These are phyloP conservation scores for Nothoprocta pentlandii DNA, from an alignment of 2,113 vertebrate genomes.

Conservation along the genomic window DNA sequence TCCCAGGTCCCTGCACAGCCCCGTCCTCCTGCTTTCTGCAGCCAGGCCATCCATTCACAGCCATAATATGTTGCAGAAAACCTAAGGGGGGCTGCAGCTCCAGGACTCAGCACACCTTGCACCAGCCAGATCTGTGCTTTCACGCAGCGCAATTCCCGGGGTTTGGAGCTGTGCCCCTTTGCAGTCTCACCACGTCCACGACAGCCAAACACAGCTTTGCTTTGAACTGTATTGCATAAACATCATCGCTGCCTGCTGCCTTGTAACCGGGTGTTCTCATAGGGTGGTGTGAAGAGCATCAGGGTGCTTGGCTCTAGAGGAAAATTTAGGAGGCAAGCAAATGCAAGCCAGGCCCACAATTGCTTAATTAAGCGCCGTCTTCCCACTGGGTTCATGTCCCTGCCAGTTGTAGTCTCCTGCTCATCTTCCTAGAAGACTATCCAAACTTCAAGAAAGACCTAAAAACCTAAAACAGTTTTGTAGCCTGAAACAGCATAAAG, in stretches of 20 bases:
- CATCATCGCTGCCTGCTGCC: not conserved
- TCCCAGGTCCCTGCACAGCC: not conserved
- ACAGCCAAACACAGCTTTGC: not conserved
- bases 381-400: not conserved
- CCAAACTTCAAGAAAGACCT: not conserved
- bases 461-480: not conserved
- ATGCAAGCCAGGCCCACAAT: accelerated
- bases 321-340: not conserved
- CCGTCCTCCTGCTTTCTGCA: not conserved
- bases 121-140: not conserved
- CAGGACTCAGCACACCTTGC: not conserved
- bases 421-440: accelerated
- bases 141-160: not conserved
- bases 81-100: not conserved
- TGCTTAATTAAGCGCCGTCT: accelerated
- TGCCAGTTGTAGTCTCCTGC: not conserved
- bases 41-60: not conserved
- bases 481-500: not conserved
- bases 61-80: accelerated
- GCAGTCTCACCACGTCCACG: accelerated
- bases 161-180: not conserved
- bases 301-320: accelerated
- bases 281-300: accelerated
- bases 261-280: not conserved
- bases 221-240: not conserved